Evolutionary conservation across 2,888 invertebrate genomes (phyloP), one percentile per base, ranked within the genome.

Genomic region (Erebia epiphron): DNA sequence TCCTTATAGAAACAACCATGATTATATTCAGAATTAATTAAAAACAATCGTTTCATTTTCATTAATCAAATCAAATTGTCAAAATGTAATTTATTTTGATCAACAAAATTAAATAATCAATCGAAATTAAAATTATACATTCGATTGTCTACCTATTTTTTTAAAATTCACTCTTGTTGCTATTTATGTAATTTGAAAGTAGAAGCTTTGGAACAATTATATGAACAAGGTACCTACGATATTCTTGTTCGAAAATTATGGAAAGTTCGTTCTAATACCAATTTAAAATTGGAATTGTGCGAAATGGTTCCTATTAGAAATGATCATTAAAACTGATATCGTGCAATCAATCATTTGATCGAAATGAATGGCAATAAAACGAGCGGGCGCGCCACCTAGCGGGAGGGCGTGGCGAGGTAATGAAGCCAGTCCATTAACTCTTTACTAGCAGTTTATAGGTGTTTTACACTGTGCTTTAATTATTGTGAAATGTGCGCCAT

Each of bases 391-490:
- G 87, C 89, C 89, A 86, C 86, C 86, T 87, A 86, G 82, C 81
- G 84, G 78, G 83, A 76, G 82, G 87, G 88, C 81, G 88, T 83
- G 87, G 83, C 79, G 75, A 72, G 71, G 80, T 86, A 84, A 88
- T 90, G 87, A 86, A 86, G 77, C 79, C 76, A 79, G 79, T 79
- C 83, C 88, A 89, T 91, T 90, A 88, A 83, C 84, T 78, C 77
- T 86, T 87, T 86, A 87, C 85, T 83, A 81, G 84, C 86, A 80
- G 85, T 90, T 91, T 90, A 90, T 87, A 88, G 85, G 83, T 82
- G 84, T 86, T 88, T 89, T 86, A 88, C 86, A 82, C 83, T 81
- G 85, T 81, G 84, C 83, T 88, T 89, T 90, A 91, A 92, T 91
- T 91, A 91, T 85, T 87, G 85, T 86, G 84, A 86, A 86, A 83